Percentiles rank a stretch among this genome's conserved stretches.
These are phyloP conservation scores for Chrysolina americana DNA, from an alignment of 2,888 invertebrate genomes.

Conservation along the genomic window DNA sequence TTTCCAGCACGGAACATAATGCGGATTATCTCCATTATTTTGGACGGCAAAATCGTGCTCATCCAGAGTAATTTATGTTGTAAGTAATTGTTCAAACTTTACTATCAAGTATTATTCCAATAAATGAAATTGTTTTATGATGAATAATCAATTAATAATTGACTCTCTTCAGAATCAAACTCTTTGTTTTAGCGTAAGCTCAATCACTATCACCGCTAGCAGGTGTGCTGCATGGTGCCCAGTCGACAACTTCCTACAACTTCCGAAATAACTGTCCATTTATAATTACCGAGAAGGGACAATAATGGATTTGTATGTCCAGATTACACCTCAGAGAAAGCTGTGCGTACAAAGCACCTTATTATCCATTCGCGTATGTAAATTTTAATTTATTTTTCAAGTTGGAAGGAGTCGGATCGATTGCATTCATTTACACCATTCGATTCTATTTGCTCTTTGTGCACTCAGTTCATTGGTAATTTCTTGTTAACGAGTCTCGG, in stretches of 20 bases:
- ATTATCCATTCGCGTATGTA: neutral
- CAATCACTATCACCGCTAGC: neutral
- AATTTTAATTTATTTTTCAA: neutral
- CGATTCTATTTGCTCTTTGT: neutral
- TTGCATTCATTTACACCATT: neutral
- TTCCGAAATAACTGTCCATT: neutral
- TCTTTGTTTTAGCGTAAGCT: neutral
- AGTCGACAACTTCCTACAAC: slow-evolving; percentile 8
- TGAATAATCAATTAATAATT: no score
- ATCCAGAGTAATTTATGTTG: no score
- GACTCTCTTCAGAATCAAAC: neutral
- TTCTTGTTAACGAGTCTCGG: neutral
- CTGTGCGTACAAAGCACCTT: neutral
- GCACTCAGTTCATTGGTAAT: neutral
- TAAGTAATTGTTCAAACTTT: no score
- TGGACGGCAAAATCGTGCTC: no score
- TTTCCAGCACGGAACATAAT: no score
- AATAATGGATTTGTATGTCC: slow-evolving; percentile 1
- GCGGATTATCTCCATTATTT: no score
- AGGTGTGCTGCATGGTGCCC: neutral
- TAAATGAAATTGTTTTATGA: no score
- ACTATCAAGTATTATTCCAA: no score
- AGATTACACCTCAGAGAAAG: neutral
- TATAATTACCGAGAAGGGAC: slow-evolving; percentile 1
- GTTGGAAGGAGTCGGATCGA: no score